Conservation (phyloP, 2,888 invertebrate species). For the Callinectes sapidus region DNA sequence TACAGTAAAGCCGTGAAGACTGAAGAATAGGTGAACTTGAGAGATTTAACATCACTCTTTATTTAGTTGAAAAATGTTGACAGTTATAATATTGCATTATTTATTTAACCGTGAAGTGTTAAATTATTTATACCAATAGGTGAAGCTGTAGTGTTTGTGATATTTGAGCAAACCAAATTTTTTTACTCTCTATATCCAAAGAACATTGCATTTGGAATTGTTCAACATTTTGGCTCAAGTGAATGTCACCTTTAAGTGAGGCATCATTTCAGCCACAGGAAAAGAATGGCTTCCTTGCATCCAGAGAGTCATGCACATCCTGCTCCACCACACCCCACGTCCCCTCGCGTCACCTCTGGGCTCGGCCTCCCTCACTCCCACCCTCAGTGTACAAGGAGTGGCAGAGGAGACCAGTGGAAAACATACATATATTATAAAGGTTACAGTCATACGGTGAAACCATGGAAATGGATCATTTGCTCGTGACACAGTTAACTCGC, state of each 20-base stretch:
- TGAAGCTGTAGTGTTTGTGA: conserved; percentile 8
- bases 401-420: conserved; percentile 39
- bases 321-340: neutral
- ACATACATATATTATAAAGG: conserved; percentile 24
- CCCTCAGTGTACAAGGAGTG: conserved; percentile 3
- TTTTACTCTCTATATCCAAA: neutral
- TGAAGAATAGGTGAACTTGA: neutral
- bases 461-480: conserved; percentile 14
- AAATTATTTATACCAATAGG: conserved; percentile 14
- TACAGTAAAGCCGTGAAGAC: neutral
- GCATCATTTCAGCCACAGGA: neutral
- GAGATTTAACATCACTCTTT: neutral
- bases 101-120: neutral
- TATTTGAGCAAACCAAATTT: neutral
- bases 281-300: neutral
- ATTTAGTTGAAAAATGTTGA: neutral
- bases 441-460: conserved; percentile 24
- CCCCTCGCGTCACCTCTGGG: neutral
- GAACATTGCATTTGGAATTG: neutral
- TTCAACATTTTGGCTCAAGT: neutral
- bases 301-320: conserved; percentile 5
- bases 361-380: neutral
- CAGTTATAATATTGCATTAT: neutral
- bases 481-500: conserved; percentile 24
- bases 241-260: neutral